Conservation (phyloP, 2,113 vertebrate species). For the Petrocephalus zakoni region DNA sequence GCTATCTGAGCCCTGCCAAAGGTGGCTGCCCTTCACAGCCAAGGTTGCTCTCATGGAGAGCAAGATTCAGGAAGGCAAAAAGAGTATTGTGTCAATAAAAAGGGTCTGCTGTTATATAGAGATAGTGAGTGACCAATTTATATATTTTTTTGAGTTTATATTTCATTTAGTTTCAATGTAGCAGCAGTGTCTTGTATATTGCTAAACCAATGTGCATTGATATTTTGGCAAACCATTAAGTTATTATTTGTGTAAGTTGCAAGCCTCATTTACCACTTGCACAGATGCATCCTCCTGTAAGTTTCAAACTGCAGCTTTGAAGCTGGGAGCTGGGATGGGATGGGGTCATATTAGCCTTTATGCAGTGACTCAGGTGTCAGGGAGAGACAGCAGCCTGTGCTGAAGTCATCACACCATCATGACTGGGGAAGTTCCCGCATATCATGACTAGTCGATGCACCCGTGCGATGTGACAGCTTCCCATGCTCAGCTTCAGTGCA, state of each 20-base stretch:
- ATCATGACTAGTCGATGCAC: neutral
- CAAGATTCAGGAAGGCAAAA: no score
- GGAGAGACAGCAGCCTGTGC: neutral
- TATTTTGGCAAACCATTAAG: neutral
- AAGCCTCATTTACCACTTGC: neutral
- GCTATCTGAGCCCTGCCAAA: no score
- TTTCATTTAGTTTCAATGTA: constrained; percentile 2
- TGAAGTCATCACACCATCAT: neutral
- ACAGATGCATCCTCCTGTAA: neutral
- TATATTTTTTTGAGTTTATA: constrained; percentile 18
- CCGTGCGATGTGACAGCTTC: neutral
- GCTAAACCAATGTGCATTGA: neutral
- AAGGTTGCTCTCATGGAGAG: no score
- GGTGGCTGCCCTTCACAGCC: no score
- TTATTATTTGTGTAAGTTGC: neutral
- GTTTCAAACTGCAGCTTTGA: neutral
- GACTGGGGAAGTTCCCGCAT: neutral
- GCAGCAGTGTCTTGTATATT: neutral
- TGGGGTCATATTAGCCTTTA: neutral
- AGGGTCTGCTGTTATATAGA: no score
- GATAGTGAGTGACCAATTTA: constrained; percentile 70
- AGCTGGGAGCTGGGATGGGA: neutral
- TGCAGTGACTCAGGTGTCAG: neutral
- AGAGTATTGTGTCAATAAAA: no score
- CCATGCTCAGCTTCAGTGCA: neutral